Base-by-base conservation (phyloP, 1,140 invertebrate species). In the honey bee (Apis mellifera) region DNA sequence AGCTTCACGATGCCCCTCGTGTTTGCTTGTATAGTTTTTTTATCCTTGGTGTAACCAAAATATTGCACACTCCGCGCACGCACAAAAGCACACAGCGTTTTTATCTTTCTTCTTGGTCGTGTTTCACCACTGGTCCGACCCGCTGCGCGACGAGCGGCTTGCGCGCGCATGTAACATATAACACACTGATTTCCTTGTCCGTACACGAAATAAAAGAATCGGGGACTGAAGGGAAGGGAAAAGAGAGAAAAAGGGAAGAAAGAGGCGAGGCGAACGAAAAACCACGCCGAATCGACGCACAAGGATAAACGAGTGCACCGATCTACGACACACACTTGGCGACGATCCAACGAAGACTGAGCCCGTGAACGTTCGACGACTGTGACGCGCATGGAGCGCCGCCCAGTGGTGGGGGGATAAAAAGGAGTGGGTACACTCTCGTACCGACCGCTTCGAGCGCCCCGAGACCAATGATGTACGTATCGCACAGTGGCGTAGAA, bases 311-410 rank as follows among this genome's bases (percentile, higher is more conserved):
- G 54, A 54, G 62, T 52, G 72, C 65, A 77, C 75, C 42, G 50
- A 54, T 50, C 23, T n/a, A 68, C 79, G 72, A 87, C 87, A 89
- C 90, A 84, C 89, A 87, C 92, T 86, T 90, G 86, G 84, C 90
- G 89, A 91, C 90, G 93, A 89, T 88, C 91, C 89, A 91, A 89
- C 90, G 89, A 86, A 92, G 92, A 94, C 93, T 94, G 93, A 93
- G 83, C 84, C 78, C 52, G 83, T 83, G 68, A 78, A 84, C 79
- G 83, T 86, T 89, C 90, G 90, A 75, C 90, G 90, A 89, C 83
- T 84, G 82, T 84, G 89, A 84, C 90, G 92, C 92, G 92, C 92
- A 91, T 93, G 90, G 89, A 86, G 88, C 78, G 73, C 81, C 76
- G 82, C 48, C 82, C 79, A 62, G 23, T 78, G 64, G 72, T n/a